phyloP scores from a whole-genome alignment of 1,140 invertebrate species.

The Zaprionus taronus region DNA sequence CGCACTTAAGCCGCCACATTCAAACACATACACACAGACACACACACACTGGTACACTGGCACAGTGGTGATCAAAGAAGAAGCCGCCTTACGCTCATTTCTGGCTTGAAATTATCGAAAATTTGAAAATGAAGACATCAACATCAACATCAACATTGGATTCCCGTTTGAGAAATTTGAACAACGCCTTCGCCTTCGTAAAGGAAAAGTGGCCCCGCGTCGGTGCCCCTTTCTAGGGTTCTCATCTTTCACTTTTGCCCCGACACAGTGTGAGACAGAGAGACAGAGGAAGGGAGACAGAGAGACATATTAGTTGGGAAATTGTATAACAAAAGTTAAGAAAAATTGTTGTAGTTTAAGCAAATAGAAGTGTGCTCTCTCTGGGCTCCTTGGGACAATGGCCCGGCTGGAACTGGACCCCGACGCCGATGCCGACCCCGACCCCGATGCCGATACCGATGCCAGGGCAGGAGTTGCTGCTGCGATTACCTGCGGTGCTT shows the following conservation, averaged over 20 bases:
- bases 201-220: constrained; percentile 31
- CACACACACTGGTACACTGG: constrained; percentile 46
- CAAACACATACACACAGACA: constrained; percentile 29
- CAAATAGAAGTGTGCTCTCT: constrained; percentile 62
- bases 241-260: constrained; percentile 70
- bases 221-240: constrained; percentile 75
- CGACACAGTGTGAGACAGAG: constrained; percentile 5
- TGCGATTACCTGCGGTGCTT: constrained; percentile 69
- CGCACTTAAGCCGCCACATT: constrained; percentile 61
- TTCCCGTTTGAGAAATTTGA: constrained; percentile 58
- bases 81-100: constrained; percentile 49
- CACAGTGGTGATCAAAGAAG: constrained; percentile 69
- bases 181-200: constrained; percentile 54
- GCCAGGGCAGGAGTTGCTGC: constrained; percentile 33
- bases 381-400: constrained; percentile 59
- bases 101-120: constrained; percentile 52
- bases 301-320: constrained; percentile 69
- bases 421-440: constrained; percentile 4
- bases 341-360: constrained; percentile 61
- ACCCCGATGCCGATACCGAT: not conserved
- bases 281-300: not conserved
- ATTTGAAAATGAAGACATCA: constrained; percentile 69
- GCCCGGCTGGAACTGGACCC: constrained; percentile 62
- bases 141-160: constrained; percentile 50
- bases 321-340: constrained; percentile 81